Percentiles rank a stretch among this genome's conserved stretches.
phyloP scores from a whole-genome alignment of 2,888 invertebrate species.

The Euspilapteryx auroguttella region DNA sequence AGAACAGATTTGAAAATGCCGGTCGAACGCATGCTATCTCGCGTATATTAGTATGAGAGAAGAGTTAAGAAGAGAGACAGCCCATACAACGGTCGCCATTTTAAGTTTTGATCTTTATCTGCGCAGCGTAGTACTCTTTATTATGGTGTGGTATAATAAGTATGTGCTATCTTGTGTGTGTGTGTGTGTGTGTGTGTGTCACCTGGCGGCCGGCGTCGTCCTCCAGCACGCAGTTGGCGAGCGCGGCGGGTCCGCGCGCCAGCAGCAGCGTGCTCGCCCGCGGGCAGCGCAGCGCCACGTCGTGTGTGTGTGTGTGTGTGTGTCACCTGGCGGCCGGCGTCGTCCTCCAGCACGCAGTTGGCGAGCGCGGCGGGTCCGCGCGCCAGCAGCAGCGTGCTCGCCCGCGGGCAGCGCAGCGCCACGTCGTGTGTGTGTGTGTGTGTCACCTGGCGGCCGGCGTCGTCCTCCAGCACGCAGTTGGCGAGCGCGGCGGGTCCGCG shows the following conservation, averaged over 20 bases:
- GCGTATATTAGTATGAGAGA: no score
- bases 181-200: no score
- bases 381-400: slow-evolving; percentile 23
- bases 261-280: slow-evolving; percentile 20
- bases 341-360: slow-evolving; percentile 22
- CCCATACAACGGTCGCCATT: no score
- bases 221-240: slow-evolving; percentile 17
- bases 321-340: slow-evolving; percentile 24
- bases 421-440: no score
- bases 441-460: slow-evolving; percentile 28
- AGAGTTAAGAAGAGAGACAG: no score
- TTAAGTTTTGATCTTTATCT: no score
- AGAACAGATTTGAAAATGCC: no score
- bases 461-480: slow-evolving; percentile 22
- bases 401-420: no score
- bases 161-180: not conserved
- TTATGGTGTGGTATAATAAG: not conserved
- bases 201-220: slow-evolving; percentile 32
- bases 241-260: slow-evolving; percentile 17
- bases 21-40: no score
- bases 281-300: no score
- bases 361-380: slow-evolving; percentile 16
- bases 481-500: slow-evolving; percentile 18
- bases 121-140: no score
- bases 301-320: no score